These are phyloP conservation scores for Hucho hucho DNA, from an alignment of 2,113 vertebrate genomes.

Conservation along the genomic window DNA sequence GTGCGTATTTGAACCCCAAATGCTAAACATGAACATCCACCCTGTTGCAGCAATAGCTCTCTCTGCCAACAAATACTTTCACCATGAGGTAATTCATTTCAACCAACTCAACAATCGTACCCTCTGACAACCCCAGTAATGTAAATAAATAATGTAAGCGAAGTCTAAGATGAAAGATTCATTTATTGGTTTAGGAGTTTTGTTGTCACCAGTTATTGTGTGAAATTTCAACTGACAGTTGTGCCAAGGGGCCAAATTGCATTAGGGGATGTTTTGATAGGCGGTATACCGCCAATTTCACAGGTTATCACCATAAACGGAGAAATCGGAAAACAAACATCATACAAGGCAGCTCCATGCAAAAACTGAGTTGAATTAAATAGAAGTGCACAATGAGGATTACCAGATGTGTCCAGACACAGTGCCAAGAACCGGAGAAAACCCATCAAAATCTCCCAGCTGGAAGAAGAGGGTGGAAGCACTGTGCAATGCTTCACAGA, in stretches of 20 bases:
- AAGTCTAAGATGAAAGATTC: too few relatives aligned
- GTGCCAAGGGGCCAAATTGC: neutral
- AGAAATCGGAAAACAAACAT: neutral
- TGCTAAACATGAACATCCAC: slow-evolving; percentile 54
- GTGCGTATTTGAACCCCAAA: neutral
- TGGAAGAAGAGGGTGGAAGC: neutral
- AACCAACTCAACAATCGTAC: neutral
- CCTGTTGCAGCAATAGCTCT: slow-evolving; percentile 42
- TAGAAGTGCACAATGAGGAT: neutral
- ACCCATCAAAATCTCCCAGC: neutral
- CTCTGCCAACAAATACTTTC: slow-evolving; percentile 66
- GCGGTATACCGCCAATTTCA: neutral
- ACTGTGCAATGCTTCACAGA: too few relatives aligned
- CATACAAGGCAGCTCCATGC: neutral
- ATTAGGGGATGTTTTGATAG: neutral
- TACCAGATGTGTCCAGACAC: slow-evolving; percentile 10
- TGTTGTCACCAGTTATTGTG: too few relatives aligned
- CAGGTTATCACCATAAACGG: too few relatives aligned
- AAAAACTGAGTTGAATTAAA: neutral
- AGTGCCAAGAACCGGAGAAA: neutral
- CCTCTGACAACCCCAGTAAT: too few relatives aligned
- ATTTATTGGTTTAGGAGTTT: too few relatives aligned
- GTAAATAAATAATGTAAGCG: too few relatives aligned
- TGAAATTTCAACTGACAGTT: neutral
- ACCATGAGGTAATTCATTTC: slow-evolving; percentile 68